These are phyloP conservation scores for Geopemphigus sp. DNA, from an alignment of 1,140 invertebrate species.

Conservation along the genomic window DNA sequence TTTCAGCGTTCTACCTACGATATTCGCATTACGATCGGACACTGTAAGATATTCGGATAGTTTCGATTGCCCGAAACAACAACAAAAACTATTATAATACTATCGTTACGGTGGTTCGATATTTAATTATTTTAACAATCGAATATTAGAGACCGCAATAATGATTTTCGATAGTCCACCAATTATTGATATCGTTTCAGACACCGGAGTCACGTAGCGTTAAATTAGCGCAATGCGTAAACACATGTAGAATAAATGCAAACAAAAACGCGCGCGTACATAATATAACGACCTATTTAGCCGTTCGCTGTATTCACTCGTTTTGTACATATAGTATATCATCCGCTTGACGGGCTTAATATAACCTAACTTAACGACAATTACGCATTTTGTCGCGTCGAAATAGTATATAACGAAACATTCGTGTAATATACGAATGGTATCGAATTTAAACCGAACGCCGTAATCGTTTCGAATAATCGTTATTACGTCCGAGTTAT, in stretches of 20 bases:
- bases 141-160: background rate
- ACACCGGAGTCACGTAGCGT: background rate
- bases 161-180: background rate
- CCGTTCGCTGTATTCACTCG: background rate
- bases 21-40: too few species aligned
- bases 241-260: background rate
- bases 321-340: background rate
- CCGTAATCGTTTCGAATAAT: too few species aligned
- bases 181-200: background rate
- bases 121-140: background rate
- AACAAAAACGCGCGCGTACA: background rate
- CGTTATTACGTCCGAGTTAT: too few species aligned
- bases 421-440: too few species aligned
- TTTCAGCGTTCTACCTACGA: too few species aligned
- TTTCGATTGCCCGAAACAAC: too few species aligned
- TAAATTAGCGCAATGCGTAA: background rate
- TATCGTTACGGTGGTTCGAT: too few species aligned
- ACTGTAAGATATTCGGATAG: too few species aligned
- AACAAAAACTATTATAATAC: too few species aligned
- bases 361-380: background rate
- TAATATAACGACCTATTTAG: conserved; percentile 1
- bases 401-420: too few species aligned
- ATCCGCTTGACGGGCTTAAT: background rate
- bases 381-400: too few species aligned
- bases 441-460: too few species aligned